Evolutionary conservation across 2,888 invertebrate genomes (phyloP).

Genomic region (Rhamnusium bicolor): DNA sequence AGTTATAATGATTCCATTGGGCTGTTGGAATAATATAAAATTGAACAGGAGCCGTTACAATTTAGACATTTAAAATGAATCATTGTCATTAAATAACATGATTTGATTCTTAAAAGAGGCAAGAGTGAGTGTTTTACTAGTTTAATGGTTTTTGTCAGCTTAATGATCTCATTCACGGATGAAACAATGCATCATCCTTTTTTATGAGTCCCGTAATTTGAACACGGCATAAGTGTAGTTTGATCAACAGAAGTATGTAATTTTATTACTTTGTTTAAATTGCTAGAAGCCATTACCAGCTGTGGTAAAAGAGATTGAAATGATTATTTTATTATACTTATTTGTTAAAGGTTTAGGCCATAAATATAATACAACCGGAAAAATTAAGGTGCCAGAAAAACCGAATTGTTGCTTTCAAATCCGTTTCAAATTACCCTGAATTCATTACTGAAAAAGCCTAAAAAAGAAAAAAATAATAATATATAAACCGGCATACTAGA

Average conservation of each 20-base stretch:
- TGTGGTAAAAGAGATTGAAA: neutral
- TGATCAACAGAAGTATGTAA: neutral
- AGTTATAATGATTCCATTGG: slow-evolving; percentile 9
- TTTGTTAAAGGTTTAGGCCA: too few relatives aligned
- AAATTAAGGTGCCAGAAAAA: too few relatives aligned
- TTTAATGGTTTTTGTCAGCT: slow-evolving; percentile 30
- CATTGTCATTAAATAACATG: slow-evolving; percentile 54
- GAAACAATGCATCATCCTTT: slow-evolving; percentile 23
- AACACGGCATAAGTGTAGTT: neutral
- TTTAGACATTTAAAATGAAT: slow-evolving; percentile 52
- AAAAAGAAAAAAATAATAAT: too few relatives aligned
- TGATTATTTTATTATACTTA: neutral
- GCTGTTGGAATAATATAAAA: slow-evolving; percentile 8
- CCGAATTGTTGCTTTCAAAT: too few relatives aligned
- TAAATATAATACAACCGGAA: too few relatives aligned
- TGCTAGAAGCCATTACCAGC: neutral
- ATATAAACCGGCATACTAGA: too few relatives aligned
- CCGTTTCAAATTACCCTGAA: too few relatives aligned
- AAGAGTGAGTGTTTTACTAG: slow-evolving; percentile 23
- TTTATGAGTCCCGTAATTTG: slow-evolving; percentile 3
- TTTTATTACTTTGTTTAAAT: neutral
- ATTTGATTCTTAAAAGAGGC: slow-evolving; percentile 36
- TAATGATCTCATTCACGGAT: slow-evolving; percentile 25
- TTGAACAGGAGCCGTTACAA: slow-evolving; percentile 33
- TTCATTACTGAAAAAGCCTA: too few relatives aligned